These are phyloP conservation scores for Lethocerus indicus DNA, from an alignment of 1,140 invertebrate species.

Conservation along the genomic window DNA sequence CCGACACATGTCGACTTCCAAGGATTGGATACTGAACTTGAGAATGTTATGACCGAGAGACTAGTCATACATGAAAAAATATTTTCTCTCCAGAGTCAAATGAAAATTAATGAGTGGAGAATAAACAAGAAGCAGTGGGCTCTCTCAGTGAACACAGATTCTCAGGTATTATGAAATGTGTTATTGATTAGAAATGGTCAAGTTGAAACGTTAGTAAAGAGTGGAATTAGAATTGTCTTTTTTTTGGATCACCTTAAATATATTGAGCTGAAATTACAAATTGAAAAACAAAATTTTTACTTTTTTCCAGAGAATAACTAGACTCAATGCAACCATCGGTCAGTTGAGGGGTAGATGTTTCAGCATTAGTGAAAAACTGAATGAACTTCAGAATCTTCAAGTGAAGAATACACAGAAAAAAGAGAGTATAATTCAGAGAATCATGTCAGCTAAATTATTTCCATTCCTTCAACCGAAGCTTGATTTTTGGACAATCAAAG, in stretches of 20 bases:
- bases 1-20: not conserved
- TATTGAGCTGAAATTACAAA: not conserved
- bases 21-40: conserved; percentile 3
- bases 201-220: not conserved
- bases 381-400: too few relatives aligned
- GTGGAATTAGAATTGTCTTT: not conserved
- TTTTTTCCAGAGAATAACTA: not conserved
- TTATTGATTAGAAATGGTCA: not conserved
- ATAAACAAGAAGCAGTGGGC: not conserved
- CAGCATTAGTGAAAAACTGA: too few relatives aligned
- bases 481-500: not conserved
- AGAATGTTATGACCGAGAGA: conserved; percentile 7
- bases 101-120: conserved; percentile 5
- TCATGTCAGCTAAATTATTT: too few relatives aligned
- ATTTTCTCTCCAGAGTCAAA: conserved; percentile 7
- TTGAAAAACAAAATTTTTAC: not conserved
- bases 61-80: conserved; percentile 3
- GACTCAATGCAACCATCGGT: too few relatives aligned
- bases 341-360: too few relatives aligned
- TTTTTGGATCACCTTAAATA: not conserved
- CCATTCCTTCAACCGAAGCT: too few relatives aligned
- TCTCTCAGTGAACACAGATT: too few relatives aligned
- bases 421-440: too few relatives aligned
- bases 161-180: too few relatives aligned
- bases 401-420: too few relatives aligned